Percentiles rank a stretch among this genome's conserved stretches.
Conservation (phyloP, 2,888 invertebrate genomes). For the Listrodromus nycthemerus region DNA sequence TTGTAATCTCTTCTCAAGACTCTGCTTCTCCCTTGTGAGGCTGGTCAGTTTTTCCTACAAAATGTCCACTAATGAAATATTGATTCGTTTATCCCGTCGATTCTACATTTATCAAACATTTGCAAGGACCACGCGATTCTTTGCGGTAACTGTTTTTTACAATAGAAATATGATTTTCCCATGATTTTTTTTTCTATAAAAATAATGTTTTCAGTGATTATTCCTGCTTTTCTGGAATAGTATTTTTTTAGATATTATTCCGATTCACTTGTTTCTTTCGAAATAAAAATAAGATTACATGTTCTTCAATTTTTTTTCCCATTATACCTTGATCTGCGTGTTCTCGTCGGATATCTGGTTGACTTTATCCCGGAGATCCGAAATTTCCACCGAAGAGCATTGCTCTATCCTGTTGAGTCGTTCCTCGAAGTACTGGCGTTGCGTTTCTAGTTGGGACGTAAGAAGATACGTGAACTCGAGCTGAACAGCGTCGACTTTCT, state of each 20-base stretch:
- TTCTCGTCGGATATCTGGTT: slow-evolving; percentile 85
- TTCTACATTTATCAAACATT: no score
- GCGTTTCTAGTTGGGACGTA: slow-evolving; percentile 97
- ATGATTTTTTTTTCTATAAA: no score
- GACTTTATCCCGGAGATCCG: slow-evolving; percentile 86
- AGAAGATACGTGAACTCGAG: slow-evolving; percentile 98
- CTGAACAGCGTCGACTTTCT: slow-evolving; percentile 97
- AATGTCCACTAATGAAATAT: neutral
- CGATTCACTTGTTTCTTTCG: neutral
- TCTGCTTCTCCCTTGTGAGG: slow-evolving; percentile 88
- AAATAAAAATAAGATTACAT: slow-evolving; percentile 15
- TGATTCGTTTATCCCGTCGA: neutral
- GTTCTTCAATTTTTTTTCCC: no score
- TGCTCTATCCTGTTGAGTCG: slow-evolving; percentile 86
- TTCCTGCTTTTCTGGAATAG: no score
- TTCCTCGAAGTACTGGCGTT: slow-evolving; percentile 96
- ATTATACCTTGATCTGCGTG: slow-evolving; percentile 78
- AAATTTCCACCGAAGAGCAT: slow-evolving; percentile 85
- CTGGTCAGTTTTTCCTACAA: slow-evolving; percentile 85
- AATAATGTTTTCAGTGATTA: no score
- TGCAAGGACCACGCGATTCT: no score
- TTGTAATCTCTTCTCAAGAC: slow-evolving; percentile 89
- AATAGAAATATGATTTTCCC: neutral
- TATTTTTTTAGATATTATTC: no score
- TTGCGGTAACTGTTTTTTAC: neutral